Percentiles rank a stretch among this genome's conserved stretches.
These are phyloP conservation scores for Mobula hypostoma DNA, from an alignment of 2,113 vertebrate species.

Conservation along the genomic window DNA sequence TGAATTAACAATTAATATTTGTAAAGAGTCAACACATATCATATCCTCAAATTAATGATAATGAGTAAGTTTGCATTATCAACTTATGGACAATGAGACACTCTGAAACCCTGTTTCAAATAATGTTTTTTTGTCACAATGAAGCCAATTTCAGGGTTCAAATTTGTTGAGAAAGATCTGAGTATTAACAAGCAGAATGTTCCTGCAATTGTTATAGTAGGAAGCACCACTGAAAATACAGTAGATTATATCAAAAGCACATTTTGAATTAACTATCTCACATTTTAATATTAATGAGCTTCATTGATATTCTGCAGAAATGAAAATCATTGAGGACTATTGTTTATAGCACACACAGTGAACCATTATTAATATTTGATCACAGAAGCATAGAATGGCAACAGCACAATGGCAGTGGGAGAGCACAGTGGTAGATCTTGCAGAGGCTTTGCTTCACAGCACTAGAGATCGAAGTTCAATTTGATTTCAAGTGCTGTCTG, in stretches of 20 bases:
- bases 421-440: too few relatives aligned
- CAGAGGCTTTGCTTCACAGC: too few relatives aligned
- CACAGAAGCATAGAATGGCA: too few relatives aligned
- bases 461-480: too few relatives aligned
- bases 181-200: neutral
- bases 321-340: neutral
- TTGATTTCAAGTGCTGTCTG: too few relatives aligned
- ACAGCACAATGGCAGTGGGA: too few relatives aligned
- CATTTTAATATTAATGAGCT: neutral
- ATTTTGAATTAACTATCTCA: neutral
- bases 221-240: neutral
- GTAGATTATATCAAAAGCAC: neutral
- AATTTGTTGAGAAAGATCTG: neutral
- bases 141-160: neutral
- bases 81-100: neutral
- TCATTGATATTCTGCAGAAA: neutral
- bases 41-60: neutral
- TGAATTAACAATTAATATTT: neutral
- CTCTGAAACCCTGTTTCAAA: neutral
- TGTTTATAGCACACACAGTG: neutral
- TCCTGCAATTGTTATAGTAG: neutral
- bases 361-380: constrained; percentile 13
- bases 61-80: neutral
- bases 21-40: neutral
- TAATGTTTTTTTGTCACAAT: neutral